Evolutionary conservation across 2,113 vertebrate genomes (phyloP).

Genomic region (Lepisosteus oculatus): DNA sequence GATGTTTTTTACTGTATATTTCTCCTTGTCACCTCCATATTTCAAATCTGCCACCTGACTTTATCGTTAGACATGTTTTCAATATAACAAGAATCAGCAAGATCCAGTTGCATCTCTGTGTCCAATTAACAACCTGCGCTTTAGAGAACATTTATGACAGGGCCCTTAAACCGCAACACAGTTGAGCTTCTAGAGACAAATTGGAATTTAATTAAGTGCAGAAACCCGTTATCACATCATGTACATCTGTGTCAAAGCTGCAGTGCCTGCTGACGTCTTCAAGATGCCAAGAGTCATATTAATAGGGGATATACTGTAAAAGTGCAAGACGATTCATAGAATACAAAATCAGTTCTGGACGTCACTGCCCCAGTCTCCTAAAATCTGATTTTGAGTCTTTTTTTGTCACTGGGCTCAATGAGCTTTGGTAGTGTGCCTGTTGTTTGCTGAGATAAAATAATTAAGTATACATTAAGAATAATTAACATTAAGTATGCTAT

Average conservation of each 20-base stretch:
- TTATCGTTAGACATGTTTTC: too few species aligned
- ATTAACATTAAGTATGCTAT: too few species aligned
- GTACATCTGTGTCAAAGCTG: not conserved
- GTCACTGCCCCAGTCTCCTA: too few species aligned
- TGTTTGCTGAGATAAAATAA: too few species aligned
- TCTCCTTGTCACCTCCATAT: too few species aligned
- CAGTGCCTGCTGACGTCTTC: not conserved
- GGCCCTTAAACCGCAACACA: not conserved
- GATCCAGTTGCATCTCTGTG: conserved; percentile 1
- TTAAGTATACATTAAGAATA: too few species aligned
- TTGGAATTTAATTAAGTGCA: not conserved
- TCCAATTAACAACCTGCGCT: not conserved
- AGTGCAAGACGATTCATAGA: not conserved
- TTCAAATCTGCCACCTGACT: too few species aligned
- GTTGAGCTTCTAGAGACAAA: not conserved
- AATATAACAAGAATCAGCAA: not conserved
- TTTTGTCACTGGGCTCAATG: too few species aligned
- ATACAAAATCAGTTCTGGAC: not conserved
- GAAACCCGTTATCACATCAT: not conserved
- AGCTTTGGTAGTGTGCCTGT: too few species aligned
- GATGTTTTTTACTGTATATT: too few species aligned
- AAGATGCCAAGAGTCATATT: not conserved
- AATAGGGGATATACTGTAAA: not conserved
- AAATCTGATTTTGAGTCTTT: too few species aligned
- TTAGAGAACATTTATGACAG: not conserved